A percentile compares a stretch with the other conserved stretches of the same genome.
phyloP scores from a whole-genome alignment of 2,113 vertebrate genomes.

The Cavia aperea region DNA sequence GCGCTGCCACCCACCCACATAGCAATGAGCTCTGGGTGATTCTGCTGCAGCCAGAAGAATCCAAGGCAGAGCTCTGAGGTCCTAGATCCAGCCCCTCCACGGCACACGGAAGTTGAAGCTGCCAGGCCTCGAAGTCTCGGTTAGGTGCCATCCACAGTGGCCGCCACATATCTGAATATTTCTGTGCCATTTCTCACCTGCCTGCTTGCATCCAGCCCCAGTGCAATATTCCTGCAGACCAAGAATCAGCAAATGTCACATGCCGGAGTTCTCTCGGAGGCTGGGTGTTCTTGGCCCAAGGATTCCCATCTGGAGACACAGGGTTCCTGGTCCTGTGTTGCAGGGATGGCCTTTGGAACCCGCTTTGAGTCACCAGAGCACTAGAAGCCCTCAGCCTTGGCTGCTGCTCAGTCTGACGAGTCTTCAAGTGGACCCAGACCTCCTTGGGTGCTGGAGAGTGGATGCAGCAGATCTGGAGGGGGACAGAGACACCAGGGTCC shows the following conservation, averaged over 20 bases:
- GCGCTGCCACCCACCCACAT: background rate
- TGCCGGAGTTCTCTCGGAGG: rapidly evolving
- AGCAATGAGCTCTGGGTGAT: slow-evolving; percentile 8
- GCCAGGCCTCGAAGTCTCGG: background rate
- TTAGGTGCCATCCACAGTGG: rapidly evolving
- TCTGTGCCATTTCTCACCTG: rapidly evolving
- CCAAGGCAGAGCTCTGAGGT: background rate
- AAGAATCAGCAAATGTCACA: too few relatives aligned
- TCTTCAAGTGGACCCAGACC: background rate
- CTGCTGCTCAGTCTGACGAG: background rate
- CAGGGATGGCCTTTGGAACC: background rate
- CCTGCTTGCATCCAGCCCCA: background rate
- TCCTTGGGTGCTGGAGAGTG: rapidly evolving
- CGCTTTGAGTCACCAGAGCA: background rate
- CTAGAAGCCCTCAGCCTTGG: background rate
- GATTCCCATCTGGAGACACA: rapidly evolving
- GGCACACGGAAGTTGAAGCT: background rate
- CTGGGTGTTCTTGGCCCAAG: background rate
- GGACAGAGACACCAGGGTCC: background rate
- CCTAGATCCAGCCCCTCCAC: background rate
- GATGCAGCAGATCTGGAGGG: background rate
- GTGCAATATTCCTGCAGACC: too few relatives aligned
- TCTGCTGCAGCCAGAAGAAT: background rate
- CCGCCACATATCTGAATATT: background rate
- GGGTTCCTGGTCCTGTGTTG: background rate